Evolutionary conservation across 2,113 vertebrate genomes (phyloP), one percentile per base, ranked within the genome.

Genomic region (Actinemys pallida): DNA sequence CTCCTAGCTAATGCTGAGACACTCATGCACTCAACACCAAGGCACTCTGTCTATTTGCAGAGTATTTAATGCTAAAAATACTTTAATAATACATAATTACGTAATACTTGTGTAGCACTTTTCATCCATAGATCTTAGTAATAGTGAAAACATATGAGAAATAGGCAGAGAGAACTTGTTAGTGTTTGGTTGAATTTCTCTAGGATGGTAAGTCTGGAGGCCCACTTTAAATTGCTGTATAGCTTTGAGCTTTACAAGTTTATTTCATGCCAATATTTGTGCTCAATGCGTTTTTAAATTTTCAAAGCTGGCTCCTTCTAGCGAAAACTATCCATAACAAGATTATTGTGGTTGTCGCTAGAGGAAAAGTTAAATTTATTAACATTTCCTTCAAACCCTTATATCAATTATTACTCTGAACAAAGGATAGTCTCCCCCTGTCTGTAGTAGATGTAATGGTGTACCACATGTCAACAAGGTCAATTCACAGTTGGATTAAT

Each of bases 341-440:
- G 2, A 76, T n/a, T 0, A 0, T n/a, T 0, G 5, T 42, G 24
- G 1, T 42, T 90, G 85, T 86, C 13, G 3, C n/a, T 62, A 59
- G n/a, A 75, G 20, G n/a, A 12, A 82, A 85, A 82, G 42, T 81
- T 59, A 49, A 6, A 69, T 3, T 45, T 82, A 59, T 45, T 52
- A 24, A 89, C 16, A 52, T 31, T 50, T 91, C 56, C 45, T 2
- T 25, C 10, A 25, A 69, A 25, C 12, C 57, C 29, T 62, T 62
- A 62, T 42, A 56, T 22, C 4, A 2, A 2, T 56, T 14, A 10
- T 13, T 89, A 42, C 62, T 85, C 35, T 25, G 10, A 80, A 24
- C 29, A 8, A 14, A 42, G 3, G 22, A 4, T 50, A 50, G 81
- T 39, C 10, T 8, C 72, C 76, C 8, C 1, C 10, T 62, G 10